These are phyloP conservation scores for Entomobrya proxima DNA, from an alignment of 2,888 invertebrate species.

Conservation along the genomic window DNA sequence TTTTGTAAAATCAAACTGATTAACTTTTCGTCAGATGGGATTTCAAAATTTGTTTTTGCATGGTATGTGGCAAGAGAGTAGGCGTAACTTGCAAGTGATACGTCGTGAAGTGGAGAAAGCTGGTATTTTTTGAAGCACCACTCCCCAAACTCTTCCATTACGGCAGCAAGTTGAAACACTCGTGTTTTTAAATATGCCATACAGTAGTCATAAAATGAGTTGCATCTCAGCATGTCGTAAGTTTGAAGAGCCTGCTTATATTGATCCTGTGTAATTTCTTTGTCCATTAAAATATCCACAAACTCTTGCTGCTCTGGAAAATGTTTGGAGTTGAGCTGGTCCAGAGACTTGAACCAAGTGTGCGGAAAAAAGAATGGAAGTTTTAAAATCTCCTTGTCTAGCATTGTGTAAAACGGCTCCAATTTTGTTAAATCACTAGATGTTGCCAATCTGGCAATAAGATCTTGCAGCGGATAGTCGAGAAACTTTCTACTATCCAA, in stretches of 20 bases:
- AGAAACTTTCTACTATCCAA: neutral
- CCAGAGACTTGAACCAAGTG: neutral
- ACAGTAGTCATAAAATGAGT: neutral
- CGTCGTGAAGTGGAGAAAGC: neutral
- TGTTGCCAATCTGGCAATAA: neutral
- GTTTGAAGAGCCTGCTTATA: neutral
- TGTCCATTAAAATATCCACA: neutral
- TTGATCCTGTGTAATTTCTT: neutral
- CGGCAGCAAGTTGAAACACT: neutral
- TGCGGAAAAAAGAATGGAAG: neutral
- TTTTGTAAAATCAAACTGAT: neutral
- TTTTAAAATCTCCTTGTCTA: neutral
- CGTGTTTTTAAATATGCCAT: neutral
- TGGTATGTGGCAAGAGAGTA: neutral
- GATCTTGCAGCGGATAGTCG: neutral
- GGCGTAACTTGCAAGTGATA: neutral
- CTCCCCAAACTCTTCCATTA: neutral
- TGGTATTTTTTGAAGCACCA: neutral
- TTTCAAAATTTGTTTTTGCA: neutral
- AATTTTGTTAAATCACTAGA: neutral
- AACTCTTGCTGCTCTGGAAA: neutral
- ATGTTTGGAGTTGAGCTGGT: neutral
- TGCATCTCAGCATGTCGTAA: neutral
- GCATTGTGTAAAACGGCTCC: neutral
- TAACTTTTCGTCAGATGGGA: neutral